These are phyloP conservation scores for Paracentrotus lividus DNA, from an alignment of 53 echinoderm and acorn worm genomes.

Conservation along the genomic window DNA sequence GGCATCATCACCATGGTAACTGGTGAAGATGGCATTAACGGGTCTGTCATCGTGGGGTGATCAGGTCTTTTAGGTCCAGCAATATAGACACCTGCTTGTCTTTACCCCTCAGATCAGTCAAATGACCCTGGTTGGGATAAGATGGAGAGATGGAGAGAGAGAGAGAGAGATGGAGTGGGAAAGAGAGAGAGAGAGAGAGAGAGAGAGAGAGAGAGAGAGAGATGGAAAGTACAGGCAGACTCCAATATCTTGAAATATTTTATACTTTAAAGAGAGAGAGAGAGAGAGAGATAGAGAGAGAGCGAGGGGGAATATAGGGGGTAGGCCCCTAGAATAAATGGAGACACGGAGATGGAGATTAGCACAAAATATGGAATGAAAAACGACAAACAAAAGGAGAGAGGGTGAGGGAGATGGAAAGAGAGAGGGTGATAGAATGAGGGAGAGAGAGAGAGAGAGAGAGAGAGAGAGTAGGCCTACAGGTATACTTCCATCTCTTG, in stretches of 20 bases:
- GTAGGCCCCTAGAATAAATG: too few relatives aligned
- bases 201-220: not conserved
- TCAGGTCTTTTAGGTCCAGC: not conserved
- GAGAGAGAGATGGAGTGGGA: not conserved
- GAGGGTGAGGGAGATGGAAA: not conserved
- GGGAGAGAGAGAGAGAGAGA: not conserved
- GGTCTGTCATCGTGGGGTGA: constrained; percentile 21
- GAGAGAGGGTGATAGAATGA: not conserved
- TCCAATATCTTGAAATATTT: too few relatives aligned
- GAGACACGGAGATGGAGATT: not conserved
- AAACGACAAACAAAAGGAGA: not conserved
- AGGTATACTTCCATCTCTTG: not conserved
- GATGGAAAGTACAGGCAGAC: not conserved
- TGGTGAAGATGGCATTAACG: constrained; percentile 30
- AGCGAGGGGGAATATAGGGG: too few relatives aligned
- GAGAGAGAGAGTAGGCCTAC: not conserved
- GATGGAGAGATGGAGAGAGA: not conserved
- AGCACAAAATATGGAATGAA: too few relatives aligned
- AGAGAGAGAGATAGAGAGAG: not conserved
- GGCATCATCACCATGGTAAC: not conserved
- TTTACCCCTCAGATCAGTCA: not conserved
- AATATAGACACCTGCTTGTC: constrained; percentile 33
- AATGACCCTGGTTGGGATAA: not conserved
- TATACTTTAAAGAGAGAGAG: not conserved
- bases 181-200: not conserved